phyloP scores from a whole-genome alignment of 1,140 invertebrate genomes.

The Oedothorax gibbosus region DNA sequence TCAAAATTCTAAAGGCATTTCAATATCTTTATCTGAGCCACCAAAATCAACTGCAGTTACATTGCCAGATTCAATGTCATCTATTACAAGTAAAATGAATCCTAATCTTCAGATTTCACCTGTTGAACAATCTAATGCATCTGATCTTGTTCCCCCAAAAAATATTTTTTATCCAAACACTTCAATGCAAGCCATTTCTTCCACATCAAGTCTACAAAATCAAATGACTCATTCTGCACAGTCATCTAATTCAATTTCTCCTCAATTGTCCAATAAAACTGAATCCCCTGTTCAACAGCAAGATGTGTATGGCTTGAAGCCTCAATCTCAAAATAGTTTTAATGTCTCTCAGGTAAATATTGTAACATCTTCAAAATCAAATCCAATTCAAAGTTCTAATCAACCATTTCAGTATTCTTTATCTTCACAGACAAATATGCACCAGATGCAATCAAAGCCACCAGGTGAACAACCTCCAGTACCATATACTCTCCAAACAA shows the following conservation, averaged over 20 bases:
- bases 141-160: conserved; percentile 15
- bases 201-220: conserved; percentile 24
- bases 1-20: conserved; percentile 44
- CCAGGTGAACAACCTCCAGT: conserved; percentile 14
- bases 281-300: conserved; percentile 22
- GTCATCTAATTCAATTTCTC: conserved; percentile 11
- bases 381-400: conserved; percentile 17
- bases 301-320: conserved; percentile 14
- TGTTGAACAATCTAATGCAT: neutral
- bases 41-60: conserved; percentile 5
- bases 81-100: conserved; percentile 39
- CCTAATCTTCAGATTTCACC: conserved; percentile 47
- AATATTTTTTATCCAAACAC: conserved; percentile 28
- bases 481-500: conserved; percentile 12
- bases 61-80: conserved; percentile 17
- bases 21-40: conserved; percentile 34
- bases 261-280: conserved; percentile 27
- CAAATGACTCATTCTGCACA: conserved; percentile 11
- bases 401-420: conserved; percentile 30
- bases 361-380: neutral
- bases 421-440: conserved; percentile 1
- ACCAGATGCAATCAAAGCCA: conserved; percentile 31
- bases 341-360: conserved; percentile 19
- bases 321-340: conserved; percentile 23
- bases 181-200: conserved; percentile 13